Base-by-base conservation (phyloP, 1,140 invertebrate genomes). In the Chionoecetes opilio region DNA sequence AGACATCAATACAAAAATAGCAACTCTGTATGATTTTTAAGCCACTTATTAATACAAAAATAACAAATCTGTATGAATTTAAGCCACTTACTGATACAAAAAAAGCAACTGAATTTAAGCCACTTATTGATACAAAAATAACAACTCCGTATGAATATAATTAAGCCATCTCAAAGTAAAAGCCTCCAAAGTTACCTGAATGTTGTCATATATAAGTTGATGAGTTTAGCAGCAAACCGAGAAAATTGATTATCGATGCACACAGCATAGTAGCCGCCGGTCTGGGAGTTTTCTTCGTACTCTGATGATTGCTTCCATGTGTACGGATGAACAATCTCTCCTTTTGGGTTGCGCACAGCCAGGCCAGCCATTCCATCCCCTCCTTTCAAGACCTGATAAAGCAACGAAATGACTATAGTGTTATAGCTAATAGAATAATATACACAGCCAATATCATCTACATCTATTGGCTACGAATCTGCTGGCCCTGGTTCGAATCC, bases 191-290 rank as follows among this genome's bases (percentile, higher is more conserved):
- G 21, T 96, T 97, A 98, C 97, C 98, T 98, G 53, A 99, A 99
- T 0, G 99, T 99, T 0, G 99, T 99, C 3, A 99, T 97, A 96
- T 99, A 99, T 34, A 99, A 97, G 97, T 99, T 99, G 26, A 99
- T 98, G 94, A 99, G 97, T 97, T 99, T 99, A 17, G 98, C 98
- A 38, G 99, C 98, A 97, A 99, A 99, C 96, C 98, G 97, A 9
- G 99, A 99, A 96, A 99, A 99, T 96, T 99, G 98, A 97, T 99
- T 99, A 97, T 99, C 99, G 92, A 99, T 98, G 97, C 99, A 99
- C 32, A 99, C 98, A n/a, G 98, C 98, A 96, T 99, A 99, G 96
- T 99, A 99, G 9, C 98, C 99, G 86, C 98, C 98, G 0, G 97
- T 97, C 3, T 98, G 98, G 0, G 98, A 97, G 96, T 98, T 98